These are phyloP conservation scores for Scotopteryx bipunctaria DNA, from an alignment of 2,888 invertebrate species.

Conservation along the genomic window DNA sequence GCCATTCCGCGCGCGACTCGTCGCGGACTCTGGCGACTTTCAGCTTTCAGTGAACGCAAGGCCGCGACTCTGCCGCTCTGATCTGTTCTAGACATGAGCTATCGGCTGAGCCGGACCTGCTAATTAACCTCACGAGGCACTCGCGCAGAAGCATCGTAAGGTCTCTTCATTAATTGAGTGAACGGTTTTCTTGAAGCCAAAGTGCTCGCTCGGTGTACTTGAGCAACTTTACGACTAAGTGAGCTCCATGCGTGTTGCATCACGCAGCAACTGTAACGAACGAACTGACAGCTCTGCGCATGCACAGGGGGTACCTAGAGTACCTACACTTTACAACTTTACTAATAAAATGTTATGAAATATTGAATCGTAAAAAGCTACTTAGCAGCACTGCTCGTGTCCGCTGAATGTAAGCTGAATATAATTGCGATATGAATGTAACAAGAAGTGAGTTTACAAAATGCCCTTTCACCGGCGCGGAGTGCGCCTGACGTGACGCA, in stretches of 20 bases:
- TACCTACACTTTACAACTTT: background rate
- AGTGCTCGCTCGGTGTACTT: conserved; percentile 10
- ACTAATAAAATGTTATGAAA: background rate
- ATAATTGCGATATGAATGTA: background rate
- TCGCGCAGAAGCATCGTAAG: background rate
- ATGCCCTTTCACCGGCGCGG: conserved; percentile 50
- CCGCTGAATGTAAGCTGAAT: background rate
- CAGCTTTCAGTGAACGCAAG: background rate
- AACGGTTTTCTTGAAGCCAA: conserved; percentile 7
- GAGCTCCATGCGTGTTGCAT: conserved; percentile 10
- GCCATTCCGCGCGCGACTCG: background rate
- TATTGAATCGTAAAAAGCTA: conserved; percentile 2
- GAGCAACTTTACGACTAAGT: conserved; percentile 7
- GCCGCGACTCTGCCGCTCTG: background rate
- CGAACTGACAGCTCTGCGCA: background rate
- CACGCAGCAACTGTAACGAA: conserved; percentile 10
- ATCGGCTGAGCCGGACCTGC: background rate
- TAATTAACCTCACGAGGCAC: background rate
- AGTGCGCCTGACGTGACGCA: background rate
- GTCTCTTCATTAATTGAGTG: conserved; percentile 14
- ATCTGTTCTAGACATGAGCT: background rate
- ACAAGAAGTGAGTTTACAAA: conserved; percentile 41
- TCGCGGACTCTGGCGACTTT: too few relatives aligned
- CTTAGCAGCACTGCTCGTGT: background rate
- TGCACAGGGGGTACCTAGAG: too few relatives aligned